These are phyloP conservation scores for Castor canadensis DNA, from an alignment of 2,113 vertebrate species.

Conservation along the genomic window DNA sequence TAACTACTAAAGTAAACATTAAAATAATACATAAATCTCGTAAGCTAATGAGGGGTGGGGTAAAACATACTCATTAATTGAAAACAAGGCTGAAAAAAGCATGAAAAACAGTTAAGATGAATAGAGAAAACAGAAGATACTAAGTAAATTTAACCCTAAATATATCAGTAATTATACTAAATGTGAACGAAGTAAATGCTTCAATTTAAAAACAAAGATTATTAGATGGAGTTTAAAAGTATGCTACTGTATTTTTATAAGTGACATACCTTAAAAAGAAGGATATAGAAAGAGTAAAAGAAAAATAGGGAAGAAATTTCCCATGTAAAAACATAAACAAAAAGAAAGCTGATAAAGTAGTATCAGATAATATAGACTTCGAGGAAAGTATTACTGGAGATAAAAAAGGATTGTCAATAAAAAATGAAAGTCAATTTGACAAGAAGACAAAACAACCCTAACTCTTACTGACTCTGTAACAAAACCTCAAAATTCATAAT, in stretches of 20 bases:
- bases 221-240: background rate
- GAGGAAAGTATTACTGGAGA: background rate
- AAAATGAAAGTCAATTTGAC: background rate
- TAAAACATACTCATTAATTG: background rate
- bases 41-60: background rate
- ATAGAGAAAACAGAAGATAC: background rate
- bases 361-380: background rate
- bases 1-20: background rate
- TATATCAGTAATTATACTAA: background rate
- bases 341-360: background rate
- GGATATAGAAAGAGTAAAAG: background rate
- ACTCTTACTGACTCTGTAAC: conserved; percentile 6
- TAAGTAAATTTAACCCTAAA: conserved; percentile 9
- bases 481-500: conserved; percentile 23
- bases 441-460: background rate
- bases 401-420: background rate
- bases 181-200: background rate
- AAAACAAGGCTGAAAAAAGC: background rate
- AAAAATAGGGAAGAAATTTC: background rate
- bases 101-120: background rate
- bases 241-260: background rate
- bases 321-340: background rate
- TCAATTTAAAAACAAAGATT: conserved; percentile 26
- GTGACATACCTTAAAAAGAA: background rate
- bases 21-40: conserved; percentile 11